Base-by-base conservation (phyloP, 2,888 invertebrate genomes). In the Alloscopus bannaensis region DNA sequence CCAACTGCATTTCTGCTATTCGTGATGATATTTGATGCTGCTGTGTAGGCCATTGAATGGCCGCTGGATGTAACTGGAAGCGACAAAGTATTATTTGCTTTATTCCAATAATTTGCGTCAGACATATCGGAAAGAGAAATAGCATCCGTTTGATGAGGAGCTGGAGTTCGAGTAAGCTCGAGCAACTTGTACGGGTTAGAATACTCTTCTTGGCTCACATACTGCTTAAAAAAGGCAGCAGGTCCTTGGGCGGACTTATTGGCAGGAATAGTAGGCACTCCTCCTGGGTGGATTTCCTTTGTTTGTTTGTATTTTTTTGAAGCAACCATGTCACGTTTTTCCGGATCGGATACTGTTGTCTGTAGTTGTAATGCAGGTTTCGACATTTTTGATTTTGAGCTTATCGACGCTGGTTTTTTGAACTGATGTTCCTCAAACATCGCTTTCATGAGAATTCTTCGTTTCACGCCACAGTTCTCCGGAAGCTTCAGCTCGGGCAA, bases 391-490 rank as follows among this genome's bases (percentile, higher is more conserved):
- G n/a, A n/a, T n/a, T n/a, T n/a, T n/a, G n/a, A n/a, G n/a, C n/a
- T n/a, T n/a, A n/a, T n/a, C n/a, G n/a, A n/a, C n/a, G n/a, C 52
- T 16, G 69, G 42, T 26, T 55, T 66, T 29, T 69, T 69, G 18
- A 36, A 69, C 8, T 59, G 72, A 59, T 66, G 57, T 16, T 66
- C 66, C 24, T 72, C 79, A 40, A 29, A 26, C 40, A n/a, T 26
- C 18, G 65, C 57, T 31, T 72, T 79, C 22, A 59, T 47, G 20
- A 72, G 50, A 50, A 66, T 71, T 45, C 72, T 64, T 11, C 79
- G 24, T 31, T 79, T 79, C 45, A 79, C 22, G 24, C 72, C 79
- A 36, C 42, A 65, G n/a, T 66, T 71, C 20, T 28, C 42, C 0
- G 59, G 71, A 20, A 64, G 45, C 13, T 76, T 68, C 29, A 62